Conservation (phyloP, 2,113 vertebrate genomes). For the Aphyosemion australe region DNA sequence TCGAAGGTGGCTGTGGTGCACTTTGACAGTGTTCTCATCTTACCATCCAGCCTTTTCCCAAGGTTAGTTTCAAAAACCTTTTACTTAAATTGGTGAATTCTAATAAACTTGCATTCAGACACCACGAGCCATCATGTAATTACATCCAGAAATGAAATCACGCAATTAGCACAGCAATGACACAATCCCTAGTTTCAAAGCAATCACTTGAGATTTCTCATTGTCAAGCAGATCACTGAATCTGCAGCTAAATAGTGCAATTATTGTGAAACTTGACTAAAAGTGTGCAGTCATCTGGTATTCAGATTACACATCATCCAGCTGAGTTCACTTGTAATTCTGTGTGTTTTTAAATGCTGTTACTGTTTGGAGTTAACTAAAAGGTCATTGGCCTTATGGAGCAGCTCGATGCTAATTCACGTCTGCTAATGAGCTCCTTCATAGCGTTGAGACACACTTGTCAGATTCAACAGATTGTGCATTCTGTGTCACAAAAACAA, state of each 20-base stretch:
- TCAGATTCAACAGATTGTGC: conserved; percentile 14
- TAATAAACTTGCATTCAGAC: background rate
- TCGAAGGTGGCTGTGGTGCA: conserved; percentile 22
- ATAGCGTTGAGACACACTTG: background rate
- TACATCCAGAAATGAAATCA: background rate
- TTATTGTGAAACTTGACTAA: conserved; percentile 6
- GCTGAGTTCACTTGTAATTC: conserved; percentile 11
- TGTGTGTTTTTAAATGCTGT: background rate
- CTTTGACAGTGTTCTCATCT: conserved; percentile 11
- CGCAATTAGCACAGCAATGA: background rate
- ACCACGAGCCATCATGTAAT: background rate
- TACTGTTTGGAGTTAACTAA: conserved; percentile 22
- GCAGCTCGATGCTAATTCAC: conserved; percentile 25
- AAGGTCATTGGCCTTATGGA: conserved; percentile 23
- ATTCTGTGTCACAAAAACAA: conserved; percentile 12
- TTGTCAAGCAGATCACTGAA: background rate
- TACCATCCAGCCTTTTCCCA: conserved; percentile 23
- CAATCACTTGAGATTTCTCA: background rate
- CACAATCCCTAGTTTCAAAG: background rate
- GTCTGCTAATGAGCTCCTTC: conserved; percentile 28
- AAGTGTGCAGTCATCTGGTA: background rate
- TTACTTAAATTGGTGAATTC: conserved; percentile 12
- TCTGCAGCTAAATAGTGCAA: conserved; percentile 3
- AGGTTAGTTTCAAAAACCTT: conserved; percentile 42
- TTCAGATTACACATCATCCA: background rate